A percentile compares a stretch with the other conserved stretches of the same genome.
These are phyloP conservation scores for Eueremaeus valkanovi DNA, from an alignment of 2,888 invertebrate genomes.

Conservation along the genomic window DNA sequence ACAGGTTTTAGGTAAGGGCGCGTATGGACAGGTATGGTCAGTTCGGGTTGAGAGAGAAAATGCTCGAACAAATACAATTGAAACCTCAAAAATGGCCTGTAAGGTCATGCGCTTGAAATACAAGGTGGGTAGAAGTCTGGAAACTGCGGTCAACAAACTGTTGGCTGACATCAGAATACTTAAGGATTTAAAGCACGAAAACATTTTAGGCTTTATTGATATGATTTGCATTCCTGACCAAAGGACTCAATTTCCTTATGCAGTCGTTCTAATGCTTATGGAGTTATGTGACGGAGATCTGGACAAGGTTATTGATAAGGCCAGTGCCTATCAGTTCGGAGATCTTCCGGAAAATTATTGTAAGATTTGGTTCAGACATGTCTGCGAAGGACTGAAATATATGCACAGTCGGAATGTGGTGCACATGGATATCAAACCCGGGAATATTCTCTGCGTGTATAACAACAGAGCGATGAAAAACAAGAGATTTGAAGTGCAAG, in stretches of 20 bases:
- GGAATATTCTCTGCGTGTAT: not conserved
- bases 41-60: too few relatives aligned
- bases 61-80: too few relatives aligned
- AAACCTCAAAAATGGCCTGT: too few relatives aligned
- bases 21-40: too few relatives aligned
- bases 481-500: not conserved
- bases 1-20: too few relatives aligned
- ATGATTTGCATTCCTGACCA: not conserved
- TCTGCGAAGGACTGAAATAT: not conserved
- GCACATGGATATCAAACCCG: constrained; percentile 1
- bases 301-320: not conserved
- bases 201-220: not conserved
- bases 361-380: not conserved
- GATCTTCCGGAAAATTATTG: not conserved
- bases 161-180: not conserved
- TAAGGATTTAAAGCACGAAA: not conserved
- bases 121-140: too few relatives aligned
- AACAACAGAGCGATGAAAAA: not conserved
- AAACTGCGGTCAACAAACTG: not conserved
- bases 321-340: not conserved
- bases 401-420: not conserved
- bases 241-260: not conserved
- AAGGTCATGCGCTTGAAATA: too few relatives aligned
- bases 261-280: not conserved
- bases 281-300: not conserved